Percentiles rank a stretch among this genome's conserved stretches.
These are phyloP conservation scores for Lysiphlebus fabarum DNA, from an alignment of 1,140 invertebrate species.

Conservation along the genomic window DNA sequence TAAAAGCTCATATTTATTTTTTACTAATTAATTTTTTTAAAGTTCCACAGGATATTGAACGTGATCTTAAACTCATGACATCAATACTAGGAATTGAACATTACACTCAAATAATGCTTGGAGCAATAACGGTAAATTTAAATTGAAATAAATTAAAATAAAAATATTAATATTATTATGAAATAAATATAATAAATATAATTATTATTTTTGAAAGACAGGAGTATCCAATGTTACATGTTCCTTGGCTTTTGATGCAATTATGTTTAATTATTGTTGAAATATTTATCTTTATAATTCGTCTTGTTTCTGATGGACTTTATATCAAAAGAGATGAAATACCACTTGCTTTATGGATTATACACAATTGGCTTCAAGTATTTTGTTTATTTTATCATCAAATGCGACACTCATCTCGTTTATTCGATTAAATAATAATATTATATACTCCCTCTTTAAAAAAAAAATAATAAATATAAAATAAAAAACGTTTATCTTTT, in stretches of 20 bases:
- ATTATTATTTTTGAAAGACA: constrained; percentile 24
- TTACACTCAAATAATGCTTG: constrained; percentile 48
- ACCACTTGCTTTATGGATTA: constrained; percentile 39
- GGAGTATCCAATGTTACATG: constrained; percentile 49
- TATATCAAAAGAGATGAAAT: constrained; percentile 46
- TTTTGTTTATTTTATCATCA: constrained; percentile 49
- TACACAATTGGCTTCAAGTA: constrained; percentile 52
- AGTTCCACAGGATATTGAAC: constrained; percentile 43
- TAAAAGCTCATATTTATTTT: constrained; percentile 19
- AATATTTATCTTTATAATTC: constrained; percentile 43
- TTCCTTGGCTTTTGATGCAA: constrained; percentile 53
- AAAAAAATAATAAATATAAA: background rate
- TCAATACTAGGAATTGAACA: constrained; percentile 51
- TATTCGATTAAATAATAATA: background rate
- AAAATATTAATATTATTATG: background rate
- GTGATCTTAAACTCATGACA: constrained; percentile 49
- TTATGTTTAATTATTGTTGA: constrained; percentile 49
- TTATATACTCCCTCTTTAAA: background rate
- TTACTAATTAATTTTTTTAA: constrained; percentile 16
- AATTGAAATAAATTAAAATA: background rate
- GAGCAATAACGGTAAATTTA: constrained; percentile 43
- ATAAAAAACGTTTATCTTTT: too few relatives aligned
- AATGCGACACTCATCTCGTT: constrained; percentile 19
- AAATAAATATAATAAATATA: background rate
- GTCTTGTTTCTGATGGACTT: constrained; percentile 45